These are phyloP conservation scores for Acromyrmex echinatior DNA, from an alignment of 1,140 invertebrate genomes.

Conservation along the genomic window DNA sequence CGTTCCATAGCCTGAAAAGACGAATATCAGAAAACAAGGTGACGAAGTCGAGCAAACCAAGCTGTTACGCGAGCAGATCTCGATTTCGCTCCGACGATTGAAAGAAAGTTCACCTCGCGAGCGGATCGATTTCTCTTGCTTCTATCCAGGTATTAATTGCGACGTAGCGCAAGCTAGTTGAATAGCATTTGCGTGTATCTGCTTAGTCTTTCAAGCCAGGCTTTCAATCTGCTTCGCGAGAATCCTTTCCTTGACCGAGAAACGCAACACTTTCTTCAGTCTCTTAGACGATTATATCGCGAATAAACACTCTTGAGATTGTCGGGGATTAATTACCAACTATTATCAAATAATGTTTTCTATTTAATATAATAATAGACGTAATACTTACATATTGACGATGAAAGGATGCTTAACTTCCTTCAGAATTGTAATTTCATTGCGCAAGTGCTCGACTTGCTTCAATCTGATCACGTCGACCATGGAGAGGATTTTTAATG, in stretches of 20 bases:
- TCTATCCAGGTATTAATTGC: slow-evolving; percentile 33
- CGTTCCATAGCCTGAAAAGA: slow-evolving; percentile 94
- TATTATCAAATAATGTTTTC: not conserved
- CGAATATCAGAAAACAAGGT: not conserved
- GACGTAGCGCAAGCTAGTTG: slow-evolving; percentile 25
- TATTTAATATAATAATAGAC: not conserved
- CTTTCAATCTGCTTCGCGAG: slow-evolving; percentile 36
- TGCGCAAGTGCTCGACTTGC: slow-evolving; percentile 97
- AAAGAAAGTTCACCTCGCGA: slow-evolving; percentile 11
- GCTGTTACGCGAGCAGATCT: not conserved
- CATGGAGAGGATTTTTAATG: slow-evolving; percentile 97
- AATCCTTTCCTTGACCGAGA: slow-evolving; percentile 49
- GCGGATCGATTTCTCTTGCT: slow-evolving; percentile 52
- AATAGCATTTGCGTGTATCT: slow-evolving; percentile 22
- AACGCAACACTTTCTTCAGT: slow-evolving; percentile 58
- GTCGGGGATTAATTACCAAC: not conserved
- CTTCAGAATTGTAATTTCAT: slow-evolving; percentile 96
- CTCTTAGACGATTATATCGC: not conserved
- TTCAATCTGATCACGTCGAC: slow-evolving; percentile 96
- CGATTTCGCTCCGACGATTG: not conserved
- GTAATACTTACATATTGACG: slow-evolving; percentile 94
- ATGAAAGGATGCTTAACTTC: slow-evolving; percentile 97
- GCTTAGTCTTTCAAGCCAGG: not conserved
- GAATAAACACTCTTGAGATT: not conserved
- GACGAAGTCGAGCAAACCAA: not conserved